Base-by-base conservation (phyloP, 2,113 vertebrate genomes). In the Heloderma charlesbogerti region DNA sequence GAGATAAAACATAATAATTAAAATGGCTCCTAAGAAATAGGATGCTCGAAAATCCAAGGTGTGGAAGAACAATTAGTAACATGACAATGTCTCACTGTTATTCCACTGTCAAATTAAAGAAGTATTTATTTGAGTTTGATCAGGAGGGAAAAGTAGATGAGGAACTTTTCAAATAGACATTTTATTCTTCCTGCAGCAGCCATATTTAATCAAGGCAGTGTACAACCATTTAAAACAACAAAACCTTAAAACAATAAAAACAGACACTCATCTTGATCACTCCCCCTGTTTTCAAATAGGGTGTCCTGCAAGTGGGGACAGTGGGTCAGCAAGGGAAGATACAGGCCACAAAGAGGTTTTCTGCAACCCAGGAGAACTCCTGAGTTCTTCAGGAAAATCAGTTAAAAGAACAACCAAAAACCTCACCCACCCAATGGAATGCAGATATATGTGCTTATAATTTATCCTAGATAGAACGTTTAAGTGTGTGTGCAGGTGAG, bases 1-100 rank as follows among this genome's bases (percentile, higher is more conserved):
- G 22, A 34, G 15, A 34, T 81, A 34, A 81, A 81, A 27, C 7
- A 25, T 57, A 94, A 95, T 96, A 94, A 95, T 95, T 92, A 94
- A 95, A 96, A 94, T 89, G 95, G 94, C 1, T 66, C 60, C 37
- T 67, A 43, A 31, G 34, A 96, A 96, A 87, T 82, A 95, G 95
- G 95, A 96, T 97, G 93, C 95, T 94, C 94, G 86, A 84, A 89
- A 95, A 86, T 75, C 93, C 95, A 95, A 94, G 91, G 91, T 95
- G 94, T 88, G 90, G 95, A 96, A 96, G 95, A 96, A 91, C 93
- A 94, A 90, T 88, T 87, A 93, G 88, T 90, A 95, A 84, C n/a
- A 84, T 43, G 60, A 29, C 37, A 45, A 45, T 43, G 81, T 88
- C 95, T 93, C 80, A 88, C 95, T 89, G 93, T 91, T 89, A 92